These are phyloP conservation scores for Apoda limacodes DNA, from an alignment of 2,888 invertebrate species.

Conservation along the genomic window DNA sequence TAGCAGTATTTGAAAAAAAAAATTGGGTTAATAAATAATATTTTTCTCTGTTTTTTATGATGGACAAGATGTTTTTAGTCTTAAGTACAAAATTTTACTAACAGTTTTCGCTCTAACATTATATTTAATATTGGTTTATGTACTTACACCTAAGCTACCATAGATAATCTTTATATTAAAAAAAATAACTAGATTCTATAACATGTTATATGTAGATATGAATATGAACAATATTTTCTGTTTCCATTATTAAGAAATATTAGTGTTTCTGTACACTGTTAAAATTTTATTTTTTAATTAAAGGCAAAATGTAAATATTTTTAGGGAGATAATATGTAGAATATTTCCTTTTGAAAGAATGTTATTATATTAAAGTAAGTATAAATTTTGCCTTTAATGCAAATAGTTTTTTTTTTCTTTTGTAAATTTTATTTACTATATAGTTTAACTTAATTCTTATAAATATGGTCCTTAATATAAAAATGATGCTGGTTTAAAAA, in stretches of 20 bases:
- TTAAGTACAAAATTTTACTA: slow-evolving; percentile 61
- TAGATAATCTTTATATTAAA: slow-evolving; percentile 24
- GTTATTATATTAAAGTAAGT: too few species aligned
- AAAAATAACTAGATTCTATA: slow-evolving; percentile 21
- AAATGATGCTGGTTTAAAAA: slow-evolving; percentile 35
- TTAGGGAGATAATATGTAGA: too few species aligned
- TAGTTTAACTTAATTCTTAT: too few species aligned
- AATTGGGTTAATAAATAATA: slow-evolving; percentile 27
- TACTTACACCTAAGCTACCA: slow-evolving; percentile 51
- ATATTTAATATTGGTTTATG: slow-evolving; percentile 52
- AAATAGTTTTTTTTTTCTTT: too few species aligned
- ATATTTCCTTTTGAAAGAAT: too few species aligned
- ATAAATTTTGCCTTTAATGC: too few species aligned
- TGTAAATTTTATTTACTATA: too few species aligned
- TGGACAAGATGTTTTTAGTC: slow-evolving; percentile 32
- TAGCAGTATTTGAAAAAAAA: slow-evolving; percentile 50
- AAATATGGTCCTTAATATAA: slow-evolving; percentile 67
- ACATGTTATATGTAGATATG: slow-evolving; percentile 21
- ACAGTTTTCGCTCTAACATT: slow-evolving; percentile 43
- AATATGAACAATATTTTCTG: too few species aligned
- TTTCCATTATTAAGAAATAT: too few species aligned
- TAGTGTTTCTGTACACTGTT: too few species aligned
- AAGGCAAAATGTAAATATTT: too few species aligned
- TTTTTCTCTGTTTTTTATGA: slow-evolving; percentile 30
- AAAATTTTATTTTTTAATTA: too few species aligned